phyloP scores from a whole-genome alignment of 2,888 invertebrate genomes.

The Heliconius aoede region DNA sequence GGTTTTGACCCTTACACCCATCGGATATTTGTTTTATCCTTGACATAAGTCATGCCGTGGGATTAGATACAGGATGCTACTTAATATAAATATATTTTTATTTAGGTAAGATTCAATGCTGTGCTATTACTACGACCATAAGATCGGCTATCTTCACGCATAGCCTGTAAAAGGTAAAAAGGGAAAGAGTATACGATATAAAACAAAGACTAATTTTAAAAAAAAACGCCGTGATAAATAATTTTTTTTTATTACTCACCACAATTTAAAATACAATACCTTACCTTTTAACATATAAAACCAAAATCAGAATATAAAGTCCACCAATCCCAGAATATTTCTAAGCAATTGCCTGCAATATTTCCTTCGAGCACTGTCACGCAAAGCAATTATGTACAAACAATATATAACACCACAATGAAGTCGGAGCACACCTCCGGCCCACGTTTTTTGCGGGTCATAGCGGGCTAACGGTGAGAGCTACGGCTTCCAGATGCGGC shows the following conservation, averaged over 20 bases:
- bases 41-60: conserved; percentile 65
- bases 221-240: not conserved
- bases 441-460: conserved; percentile 63
- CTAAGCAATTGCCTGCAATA: conserved; percentile 57
- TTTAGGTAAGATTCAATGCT: not conserved
- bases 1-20: conserved; percentile 79
- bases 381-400: conserved; percentile 62
- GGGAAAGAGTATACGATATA: not conserved
- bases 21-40: conserved; percentile 80
- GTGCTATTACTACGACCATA: not conserved
- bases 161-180: not conserved
- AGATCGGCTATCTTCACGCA: no score
- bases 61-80: conserved; percentile 59
- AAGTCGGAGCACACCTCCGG: conserved; percentile 66
- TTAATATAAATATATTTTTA: conserved; percentile 22
- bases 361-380: conserved; percentile 58
- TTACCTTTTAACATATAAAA: not conserved
- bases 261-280: not conserved
- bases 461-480: conserved; percentile 75
- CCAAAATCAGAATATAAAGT: conserved; percentile 24
- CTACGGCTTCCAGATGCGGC: conserved; percentile 79
- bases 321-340: conserved; percentile 39
- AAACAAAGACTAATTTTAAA: not conserved
- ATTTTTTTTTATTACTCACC: not conserved
- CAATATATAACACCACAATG: conserved; percentile 65